Evolutionary conservation across 2,797 vertebrate species (phyloP).

Genomic region (Tympanoctomys barrerae): DNA sequence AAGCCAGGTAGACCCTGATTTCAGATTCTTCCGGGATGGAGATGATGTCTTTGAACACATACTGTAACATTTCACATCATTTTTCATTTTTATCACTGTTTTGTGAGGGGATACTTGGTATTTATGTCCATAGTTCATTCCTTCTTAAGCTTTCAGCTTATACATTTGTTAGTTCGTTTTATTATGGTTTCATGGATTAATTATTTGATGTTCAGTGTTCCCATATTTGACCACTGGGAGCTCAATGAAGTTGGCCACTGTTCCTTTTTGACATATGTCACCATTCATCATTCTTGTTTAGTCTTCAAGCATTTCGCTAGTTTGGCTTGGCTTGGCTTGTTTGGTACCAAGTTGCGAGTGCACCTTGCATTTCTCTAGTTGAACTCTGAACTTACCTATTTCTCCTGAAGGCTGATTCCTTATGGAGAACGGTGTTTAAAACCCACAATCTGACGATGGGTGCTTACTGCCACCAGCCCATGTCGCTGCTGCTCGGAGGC

Average conservation of each 20-base stretch:
- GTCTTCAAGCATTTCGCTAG: background rate
- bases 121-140: background rate
- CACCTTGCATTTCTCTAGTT: background rate
- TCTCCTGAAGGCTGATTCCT: background rate
- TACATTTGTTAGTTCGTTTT: background rate
- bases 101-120: background rate
- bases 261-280: background rate
- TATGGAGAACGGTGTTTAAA: constrained; percentile 23
- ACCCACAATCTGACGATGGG: background rate
- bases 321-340: background rate
- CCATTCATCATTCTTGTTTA: background rate
- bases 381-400: constrained; percentile 4
- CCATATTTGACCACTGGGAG: background rate
- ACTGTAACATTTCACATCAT: background rate
- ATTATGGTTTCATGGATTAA: background rate
- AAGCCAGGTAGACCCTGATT: background rate
- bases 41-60: background rate
- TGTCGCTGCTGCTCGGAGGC: background rate
- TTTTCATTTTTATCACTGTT: constrained; percentile 46
- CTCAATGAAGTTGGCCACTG: background rate
- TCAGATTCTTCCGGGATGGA: background rate
- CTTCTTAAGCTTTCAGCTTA: background rate
- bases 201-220: background rate
- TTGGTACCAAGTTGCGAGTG: background rate
- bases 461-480: background rate